Evolutionary conservation across 2,888 invertebrate species (phyloP).

Genomic region (Ischnus inquisitorius): DNA sequence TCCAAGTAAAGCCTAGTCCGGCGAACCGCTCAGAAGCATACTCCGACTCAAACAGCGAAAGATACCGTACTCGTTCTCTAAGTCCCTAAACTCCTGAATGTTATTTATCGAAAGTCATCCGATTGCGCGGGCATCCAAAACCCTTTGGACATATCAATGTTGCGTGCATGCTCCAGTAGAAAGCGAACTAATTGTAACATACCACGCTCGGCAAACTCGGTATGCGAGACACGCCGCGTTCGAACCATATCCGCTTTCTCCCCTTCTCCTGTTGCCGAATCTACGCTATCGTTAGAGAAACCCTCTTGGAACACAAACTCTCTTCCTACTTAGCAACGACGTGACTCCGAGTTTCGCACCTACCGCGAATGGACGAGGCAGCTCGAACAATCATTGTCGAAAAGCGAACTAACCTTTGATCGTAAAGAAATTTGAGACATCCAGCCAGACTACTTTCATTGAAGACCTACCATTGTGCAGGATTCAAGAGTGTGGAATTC

Average conservation of each 20-base stretch:
- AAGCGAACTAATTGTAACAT: conserved; percentile 80
- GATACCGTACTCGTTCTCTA: background rate
- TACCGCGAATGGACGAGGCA: conserved; percentile 12
- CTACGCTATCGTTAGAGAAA: conserved; percentile 19
- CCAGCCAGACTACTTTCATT: too few relatives aligned
- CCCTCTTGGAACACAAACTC: background rate
- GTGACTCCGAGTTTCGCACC: background rate
- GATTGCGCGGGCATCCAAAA: conserved; percentile 73
- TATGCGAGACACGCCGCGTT: conserved; percentile 74
- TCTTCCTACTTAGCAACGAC: conserved; percentile 5
- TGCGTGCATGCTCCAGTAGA: conserved; percentile 72
- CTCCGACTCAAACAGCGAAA: background rate
- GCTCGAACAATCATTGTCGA: too few relatives aligned
- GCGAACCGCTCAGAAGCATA: background rate
- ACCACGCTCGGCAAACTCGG: conserved; percentile 75
- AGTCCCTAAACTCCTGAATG: background rate
- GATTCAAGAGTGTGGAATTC: too few relatives aligned
- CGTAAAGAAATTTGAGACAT: too few relatives aligned
- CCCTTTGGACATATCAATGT: conserved; percentile 75
- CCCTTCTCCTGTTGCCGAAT: background rate
- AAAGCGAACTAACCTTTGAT: too few relatives aligned
- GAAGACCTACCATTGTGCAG: too few relatives aligned
- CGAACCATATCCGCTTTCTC: conserved; percentile 3
- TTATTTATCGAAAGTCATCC: conserved; percentile 38
- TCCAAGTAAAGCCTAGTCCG: too few relatives aligned